A percentile compares a stretch with the other conserved stretches of the same genome.
phyloP scores from a whole-genome alignment of 2,797 vertebrate species.

The Crenuchus spilurus region DNA sequence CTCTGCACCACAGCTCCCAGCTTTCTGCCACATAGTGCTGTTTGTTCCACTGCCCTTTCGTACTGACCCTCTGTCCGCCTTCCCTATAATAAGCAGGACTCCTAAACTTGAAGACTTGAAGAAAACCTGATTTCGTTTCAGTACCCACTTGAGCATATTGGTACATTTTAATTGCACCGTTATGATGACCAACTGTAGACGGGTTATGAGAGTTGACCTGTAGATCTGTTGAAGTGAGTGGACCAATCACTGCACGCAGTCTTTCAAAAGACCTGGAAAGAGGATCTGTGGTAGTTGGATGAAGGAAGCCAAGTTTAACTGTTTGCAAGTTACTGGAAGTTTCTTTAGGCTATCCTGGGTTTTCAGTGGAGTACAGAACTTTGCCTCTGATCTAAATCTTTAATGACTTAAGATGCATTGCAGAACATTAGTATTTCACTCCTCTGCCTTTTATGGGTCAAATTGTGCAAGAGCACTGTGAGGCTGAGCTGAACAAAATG shows the following conservation, averaged over 20 bases:
- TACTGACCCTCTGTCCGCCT: not conserved
- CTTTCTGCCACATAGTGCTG: not conserved
- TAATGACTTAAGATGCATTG: constrained; percentile 8
- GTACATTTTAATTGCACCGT: not conserved
- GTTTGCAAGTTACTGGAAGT: not conserved
- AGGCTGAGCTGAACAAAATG: not conserved
- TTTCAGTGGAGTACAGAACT: not conserved
- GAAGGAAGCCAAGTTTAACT: constrained; percentile 4
- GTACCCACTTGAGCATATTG: not conserved
- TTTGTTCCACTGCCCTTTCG: not conserved
- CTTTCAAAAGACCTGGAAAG: not conserved
- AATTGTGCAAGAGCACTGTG: not conserved
- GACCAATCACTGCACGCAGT: not conserved
- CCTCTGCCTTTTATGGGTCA: constrained; percentile 23
- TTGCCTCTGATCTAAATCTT: constrained; percentile 8
- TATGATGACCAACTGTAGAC: not conserved
- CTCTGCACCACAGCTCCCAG: not conserved
- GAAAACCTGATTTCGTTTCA: not conserved
- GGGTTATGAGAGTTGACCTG: not conserved
- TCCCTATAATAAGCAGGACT: too few relatives aligned
- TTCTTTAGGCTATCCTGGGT: not conserved
- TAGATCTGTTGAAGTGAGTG: not conserved
- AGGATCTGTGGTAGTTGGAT: not conserved
- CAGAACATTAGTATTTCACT: constrained; percentile 7
- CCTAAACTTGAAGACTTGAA: not conserved